A percentile compares a stretch with the other conserved stretches of the same genome.
phyloP scores from a whole-genome alignment of 2,113 vertebrate species.

The Tretioscincus oriximinensis region DNA sequence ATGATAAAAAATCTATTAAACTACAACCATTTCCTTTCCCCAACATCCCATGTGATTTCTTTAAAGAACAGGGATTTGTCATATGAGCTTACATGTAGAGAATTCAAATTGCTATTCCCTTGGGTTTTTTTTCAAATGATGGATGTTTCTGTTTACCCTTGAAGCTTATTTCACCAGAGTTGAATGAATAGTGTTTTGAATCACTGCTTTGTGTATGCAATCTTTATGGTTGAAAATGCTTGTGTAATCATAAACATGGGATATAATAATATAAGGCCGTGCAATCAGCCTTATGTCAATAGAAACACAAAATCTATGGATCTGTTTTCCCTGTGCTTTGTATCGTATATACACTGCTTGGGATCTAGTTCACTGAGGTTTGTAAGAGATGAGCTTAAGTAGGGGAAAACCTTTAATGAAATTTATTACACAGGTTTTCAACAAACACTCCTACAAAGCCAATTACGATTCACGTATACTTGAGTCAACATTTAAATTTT shows the following conservation, averaged over 20 bases:
- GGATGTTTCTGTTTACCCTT: conserved; percentile 11
- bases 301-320: not conserved
- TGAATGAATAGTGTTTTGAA: not conserved
- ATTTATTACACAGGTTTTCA: not conserved
- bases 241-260: not conserved
- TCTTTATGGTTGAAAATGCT: not conserved
- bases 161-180: not conserved
- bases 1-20: not conserved
- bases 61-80: not conserved
- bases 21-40: not conserved
- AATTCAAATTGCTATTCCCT: not conserved
- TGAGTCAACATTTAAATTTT: no score
- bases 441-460: no score
- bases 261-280: not conserved
- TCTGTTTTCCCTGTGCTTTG: not conserved
- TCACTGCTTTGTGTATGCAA: not conserved
- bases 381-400: not conserved
- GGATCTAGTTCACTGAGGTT: not conserved
- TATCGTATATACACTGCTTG: not conserved
- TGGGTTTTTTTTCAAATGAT: not conserved
- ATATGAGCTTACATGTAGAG: not conserved
- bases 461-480: no score
- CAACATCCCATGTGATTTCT: not conserved
- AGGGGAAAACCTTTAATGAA: not conserved
- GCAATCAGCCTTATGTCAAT: not conserved